A percentile compares a stretch with the other conserved stretches of the same genome.
Evolutionary conservation across 2,113 vertebrate genomes (phyloP).

Genomic region (Mirounga angustirostris): DNA sequence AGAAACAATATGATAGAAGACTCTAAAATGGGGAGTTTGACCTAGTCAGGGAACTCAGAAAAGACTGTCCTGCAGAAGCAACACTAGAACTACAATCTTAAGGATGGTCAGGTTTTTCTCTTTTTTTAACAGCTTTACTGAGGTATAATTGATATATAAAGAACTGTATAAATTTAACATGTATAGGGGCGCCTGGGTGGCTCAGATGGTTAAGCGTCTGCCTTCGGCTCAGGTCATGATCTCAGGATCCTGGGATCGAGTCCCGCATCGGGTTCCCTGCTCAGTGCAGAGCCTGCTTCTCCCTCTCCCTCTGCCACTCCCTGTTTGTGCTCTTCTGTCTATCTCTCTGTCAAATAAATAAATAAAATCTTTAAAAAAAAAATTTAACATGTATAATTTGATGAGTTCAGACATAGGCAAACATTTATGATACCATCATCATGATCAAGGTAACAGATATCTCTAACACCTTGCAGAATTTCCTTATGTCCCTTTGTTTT

Average conservation of each 20-base stretch:
- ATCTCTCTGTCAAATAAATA: no score
- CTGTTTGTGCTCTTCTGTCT: no score
- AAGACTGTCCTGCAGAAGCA: background rate
- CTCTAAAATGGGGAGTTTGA: background rate
- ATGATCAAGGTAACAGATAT: background rate
- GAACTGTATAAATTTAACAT: background rate
- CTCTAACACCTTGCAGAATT: background rate
- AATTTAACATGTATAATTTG: background rate
- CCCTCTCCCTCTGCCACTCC: no score
- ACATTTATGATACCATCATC: background rate
- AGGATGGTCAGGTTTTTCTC: background rate
- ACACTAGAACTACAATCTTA: background rate
- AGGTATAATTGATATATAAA: background rate
- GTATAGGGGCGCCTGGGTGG: no score
- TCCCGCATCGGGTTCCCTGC: no score
- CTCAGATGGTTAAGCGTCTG: no score
- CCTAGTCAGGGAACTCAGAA: background rate
- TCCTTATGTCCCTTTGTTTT: background rate
- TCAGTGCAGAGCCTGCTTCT: no score
- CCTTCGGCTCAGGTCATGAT: no score
- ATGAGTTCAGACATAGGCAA: background rate
- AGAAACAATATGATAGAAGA: background rate
- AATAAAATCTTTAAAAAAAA: no score
- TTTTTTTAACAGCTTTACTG: background rate
- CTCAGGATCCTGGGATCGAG: no score